A percentile compares a stretch with the other conserved stretches of the same genome.
These are phyloP conservation scores for Pristionchus japonicus DNA, from an alignment of 2,888 invertebrate genomes.

Conservation along the genomic window DNA sequence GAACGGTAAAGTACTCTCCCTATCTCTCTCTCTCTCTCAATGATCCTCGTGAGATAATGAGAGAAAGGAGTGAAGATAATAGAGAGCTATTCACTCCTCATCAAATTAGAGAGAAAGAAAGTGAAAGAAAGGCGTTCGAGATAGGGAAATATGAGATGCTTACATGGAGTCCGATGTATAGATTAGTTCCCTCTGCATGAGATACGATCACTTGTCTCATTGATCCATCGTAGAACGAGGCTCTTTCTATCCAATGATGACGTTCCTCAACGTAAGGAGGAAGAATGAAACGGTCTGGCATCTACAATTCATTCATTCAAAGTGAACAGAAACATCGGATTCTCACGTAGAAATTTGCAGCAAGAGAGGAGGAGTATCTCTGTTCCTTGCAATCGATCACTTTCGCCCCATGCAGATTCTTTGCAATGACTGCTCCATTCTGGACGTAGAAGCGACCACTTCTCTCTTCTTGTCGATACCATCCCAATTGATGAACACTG, in stretches of 20 bases:
- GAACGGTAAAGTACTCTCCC: background rate
- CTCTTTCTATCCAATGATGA: slow-evolving; percentile 70
- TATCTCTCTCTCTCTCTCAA: background rate
- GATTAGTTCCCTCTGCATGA: slow-evolving; percentile 70
- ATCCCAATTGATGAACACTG: slow-evolving; percentile 73
- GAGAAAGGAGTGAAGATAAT: slow-evolving; percentile 13
- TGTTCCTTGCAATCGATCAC: slow-evolving; percentile 72
- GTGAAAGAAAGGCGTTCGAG: background rate
- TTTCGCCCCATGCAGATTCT: slow-evolving; percentile 72
- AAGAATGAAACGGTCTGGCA: slow-evolving; percentile 62
- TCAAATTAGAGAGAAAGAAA: slow-evolving; percentile 14
- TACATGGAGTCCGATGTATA: slow-evolving; percentile 66
- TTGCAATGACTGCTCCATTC: slow-evolving; percentile 69
- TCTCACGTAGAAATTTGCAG: slow-evolving; percentile 70
- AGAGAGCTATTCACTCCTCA: background rate
- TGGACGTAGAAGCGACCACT: slow-evolving; percentile 65
- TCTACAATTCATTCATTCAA: slow-evolving; percentile 50
- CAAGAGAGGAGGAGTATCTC: slow-evolving; percentile 65
- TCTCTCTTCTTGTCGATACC: slow-evolving; percentile 69
- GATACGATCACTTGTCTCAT: slow-evolving; percentile 68
- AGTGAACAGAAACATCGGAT: background rate
- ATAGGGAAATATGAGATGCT: background rate
- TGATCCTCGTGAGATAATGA: background rate
- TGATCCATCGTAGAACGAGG: slow-evolving; percentile 65
- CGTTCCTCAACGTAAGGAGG: slow-evolving; percentile 63